Conservation (phyloP, 1,140 invertebrate genomes). For the Drosophila bifasciata region DNA sequence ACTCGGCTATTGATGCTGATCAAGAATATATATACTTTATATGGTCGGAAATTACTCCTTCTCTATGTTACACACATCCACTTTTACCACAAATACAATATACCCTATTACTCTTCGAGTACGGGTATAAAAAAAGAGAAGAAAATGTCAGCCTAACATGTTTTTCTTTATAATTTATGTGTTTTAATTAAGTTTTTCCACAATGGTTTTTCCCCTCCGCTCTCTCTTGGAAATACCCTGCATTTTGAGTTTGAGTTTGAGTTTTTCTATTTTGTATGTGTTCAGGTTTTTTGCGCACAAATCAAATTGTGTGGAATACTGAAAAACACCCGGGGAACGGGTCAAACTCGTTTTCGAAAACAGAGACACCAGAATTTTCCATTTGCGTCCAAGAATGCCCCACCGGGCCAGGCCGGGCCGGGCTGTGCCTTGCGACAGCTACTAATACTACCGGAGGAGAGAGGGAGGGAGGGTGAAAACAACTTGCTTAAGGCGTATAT, state of each 20-base stretch:
- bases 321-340: constrained; percentile 45
- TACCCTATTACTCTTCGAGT: too few relatives aligned
- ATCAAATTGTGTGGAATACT: constrained; percentile 32
- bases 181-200: constrained; percentile 71
- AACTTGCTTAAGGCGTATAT: constrained; percentile 44
- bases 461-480: neutral
- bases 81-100: too few relatives aligned
- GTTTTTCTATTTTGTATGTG: constrained; percentile 19
- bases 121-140: too few relatives aligned
- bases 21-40: too few relatives aligned
- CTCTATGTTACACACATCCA: too few relatives aligned
- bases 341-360: constrained; percentile 75
- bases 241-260: constrained; percentile 27
- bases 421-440: too few relatives aligned
- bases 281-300: constrained; percentile 51
- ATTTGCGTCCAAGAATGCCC: constrained; percentile 58
- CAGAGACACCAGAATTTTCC: constrained; percentile 64
- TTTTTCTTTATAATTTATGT: constrained; percentile 66
- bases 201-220: constrained; percentile 34
- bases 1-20: too few relatives aligned
- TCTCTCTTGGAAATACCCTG: constrained; percentile 8
- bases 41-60: too few relatives aligned
- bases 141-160: constrained; percentile 76
- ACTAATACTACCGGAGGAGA: too few relatives aligned
- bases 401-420: constrained; percentile 6